phyloP scores from a whole-genome alignment of 2,113 vertebrate species.

The Mirza zaza region DNA sequence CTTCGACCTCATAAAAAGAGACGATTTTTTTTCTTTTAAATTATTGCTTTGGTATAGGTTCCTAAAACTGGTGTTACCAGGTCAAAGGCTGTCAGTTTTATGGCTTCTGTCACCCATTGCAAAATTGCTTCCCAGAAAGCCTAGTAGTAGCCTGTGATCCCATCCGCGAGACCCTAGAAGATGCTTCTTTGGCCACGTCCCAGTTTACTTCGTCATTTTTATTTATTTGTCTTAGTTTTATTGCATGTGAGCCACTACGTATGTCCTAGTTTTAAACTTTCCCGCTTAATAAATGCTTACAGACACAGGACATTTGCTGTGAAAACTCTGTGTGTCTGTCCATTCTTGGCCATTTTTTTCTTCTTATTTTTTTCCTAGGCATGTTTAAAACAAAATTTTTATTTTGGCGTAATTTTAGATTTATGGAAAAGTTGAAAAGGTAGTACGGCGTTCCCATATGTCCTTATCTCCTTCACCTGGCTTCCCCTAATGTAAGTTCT shows the following conservation, averaged over 20 bases:
- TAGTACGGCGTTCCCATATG: neutral
- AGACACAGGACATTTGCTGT: neutral
- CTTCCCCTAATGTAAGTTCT: neutral
- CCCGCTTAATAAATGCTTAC: neutral
- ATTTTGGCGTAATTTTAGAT: neutral
- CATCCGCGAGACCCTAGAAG: neutral
- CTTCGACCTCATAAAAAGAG: neutral
- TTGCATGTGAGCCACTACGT: neutral
- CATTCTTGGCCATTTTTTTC: neutral
- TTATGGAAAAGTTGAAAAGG: neutral
- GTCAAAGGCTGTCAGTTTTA: neutral
- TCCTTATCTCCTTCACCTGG: neutral
- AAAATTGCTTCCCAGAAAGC: conserved; percentile 14
- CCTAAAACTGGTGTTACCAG: neutral
- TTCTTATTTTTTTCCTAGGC: neutral
- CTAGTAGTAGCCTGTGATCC: neutral
- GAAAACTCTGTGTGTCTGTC: neutral
- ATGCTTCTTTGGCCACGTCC: neutral
- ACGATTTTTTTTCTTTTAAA: neutral
- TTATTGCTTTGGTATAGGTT: neutral
- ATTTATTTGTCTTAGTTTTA: neutral
- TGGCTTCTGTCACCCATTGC: neutral
- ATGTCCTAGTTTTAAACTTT: neutral
- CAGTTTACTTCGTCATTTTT: neutral
- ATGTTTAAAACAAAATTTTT: neutral